phyloP scores from a whole-genome alignment of 2,888 invertebrate genomes.

The Deilephila elpenor region DNA sequence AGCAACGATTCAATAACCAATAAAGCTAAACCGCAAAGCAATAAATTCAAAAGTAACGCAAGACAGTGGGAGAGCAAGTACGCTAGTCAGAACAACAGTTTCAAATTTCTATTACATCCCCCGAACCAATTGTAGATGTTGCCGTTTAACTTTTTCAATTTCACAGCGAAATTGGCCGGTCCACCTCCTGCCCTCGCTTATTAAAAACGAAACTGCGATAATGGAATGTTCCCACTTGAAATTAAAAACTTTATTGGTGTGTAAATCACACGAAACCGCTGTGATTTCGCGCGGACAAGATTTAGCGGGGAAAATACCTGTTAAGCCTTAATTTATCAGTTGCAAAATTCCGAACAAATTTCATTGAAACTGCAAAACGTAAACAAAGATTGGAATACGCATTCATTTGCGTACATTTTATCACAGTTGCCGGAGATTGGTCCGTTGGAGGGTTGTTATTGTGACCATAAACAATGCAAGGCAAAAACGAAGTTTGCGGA shows the following conservation, averaged over 20 bases:
- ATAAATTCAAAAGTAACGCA: constrained; percentile 47
- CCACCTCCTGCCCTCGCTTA: constrained; percentile 57
- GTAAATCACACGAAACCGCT: constrained; percentile 55
- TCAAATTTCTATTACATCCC: constrained; percentile 45
- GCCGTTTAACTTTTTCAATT: constrained; percentile 72
- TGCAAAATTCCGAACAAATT: constrained; percentile 54
- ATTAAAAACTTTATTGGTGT: constrained; percentile 69
- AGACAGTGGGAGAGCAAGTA: constrained; percentile 31
- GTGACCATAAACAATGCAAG: constrained; percentile 25
- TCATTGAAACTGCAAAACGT: constrained; percentile 45
- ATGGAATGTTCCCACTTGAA: constrained; percentile 65
- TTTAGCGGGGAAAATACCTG: constrained; percentile 52
- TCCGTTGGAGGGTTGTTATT: constrained; percentile 15
- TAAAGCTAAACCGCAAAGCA: constrained; percentile 31
- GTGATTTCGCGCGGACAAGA: constrained; percentile 53
- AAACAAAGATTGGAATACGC: constrained; percentile 36
- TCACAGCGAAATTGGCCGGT: constrained; percentile 63
- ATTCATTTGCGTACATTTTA: constrained; percentile 34
- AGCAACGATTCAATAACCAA: constrained; percentile 1
- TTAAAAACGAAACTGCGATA: constrained; percentile 67
- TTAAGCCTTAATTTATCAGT: constrained; percentile 57
- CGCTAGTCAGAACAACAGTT: constrained; percentile 44
- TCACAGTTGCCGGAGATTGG: constrained; percentile 21
- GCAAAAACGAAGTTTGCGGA: constrained; percentile 25
- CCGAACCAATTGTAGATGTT: constrained; percentile 58